A percentile compares a stretch with the other conserved stretches of the same genome.
These are phyloP conservation scores for Cyprinus carpio DNA, from an alignment of 2,113 vertebrate genomes.

Conservation along the genomic window DNA sequence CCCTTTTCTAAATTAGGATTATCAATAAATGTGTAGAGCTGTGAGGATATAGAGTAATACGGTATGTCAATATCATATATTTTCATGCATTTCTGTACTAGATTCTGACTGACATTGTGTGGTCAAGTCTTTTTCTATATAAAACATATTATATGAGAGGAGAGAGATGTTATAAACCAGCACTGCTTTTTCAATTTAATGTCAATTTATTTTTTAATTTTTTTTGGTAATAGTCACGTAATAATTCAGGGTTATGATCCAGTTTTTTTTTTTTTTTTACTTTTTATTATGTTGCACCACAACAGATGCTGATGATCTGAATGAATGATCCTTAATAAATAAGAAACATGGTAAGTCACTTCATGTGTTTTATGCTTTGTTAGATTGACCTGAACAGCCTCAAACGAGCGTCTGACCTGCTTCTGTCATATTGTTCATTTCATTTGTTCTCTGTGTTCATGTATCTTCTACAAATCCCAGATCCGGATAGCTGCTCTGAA, in stretches of 20 bases:
- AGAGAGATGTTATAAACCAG: too few relatives aligned
- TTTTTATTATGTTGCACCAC: not conserved
- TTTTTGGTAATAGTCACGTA: not conserved
- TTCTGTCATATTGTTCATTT: not conserved
- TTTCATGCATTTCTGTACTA: too few relatives aligned
- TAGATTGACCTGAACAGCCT: not conserved
- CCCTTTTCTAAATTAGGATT: not conserved
- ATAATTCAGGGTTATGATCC: not conserved
- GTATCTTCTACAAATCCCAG: slow-evolving; percentile 65
- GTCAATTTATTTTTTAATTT: not conserved
- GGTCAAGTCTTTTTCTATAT: too few relatives aligned
- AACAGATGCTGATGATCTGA: not conserved
- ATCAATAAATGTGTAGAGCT: too few relatives aligned
- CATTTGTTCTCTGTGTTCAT: not conserved
- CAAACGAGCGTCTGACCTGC: not conserved
- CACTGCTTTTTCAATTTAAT: too few relatives aligned
- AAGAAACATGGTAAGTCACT: slow-evolving; percentile 17
- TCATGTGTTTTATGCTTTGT: slow-evolving; percentile 14
- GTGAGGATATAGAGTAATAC: not conserved
- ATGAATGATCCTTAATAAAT: slow-evolving; percentile 2
- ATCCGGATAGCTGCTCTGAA: slow-evolving; percentile 97
- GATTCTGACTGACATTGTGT: too few relatives aligned
- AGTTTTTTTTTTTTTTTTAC: not conserved
- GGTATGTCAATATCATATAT: not conserved
- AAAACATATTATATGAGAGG: too few relatives aligned